Evolutionary conservation across 2,888 invertebrate genomes (phyloP).

Genomic region (Lobophora halterata): DNA sequence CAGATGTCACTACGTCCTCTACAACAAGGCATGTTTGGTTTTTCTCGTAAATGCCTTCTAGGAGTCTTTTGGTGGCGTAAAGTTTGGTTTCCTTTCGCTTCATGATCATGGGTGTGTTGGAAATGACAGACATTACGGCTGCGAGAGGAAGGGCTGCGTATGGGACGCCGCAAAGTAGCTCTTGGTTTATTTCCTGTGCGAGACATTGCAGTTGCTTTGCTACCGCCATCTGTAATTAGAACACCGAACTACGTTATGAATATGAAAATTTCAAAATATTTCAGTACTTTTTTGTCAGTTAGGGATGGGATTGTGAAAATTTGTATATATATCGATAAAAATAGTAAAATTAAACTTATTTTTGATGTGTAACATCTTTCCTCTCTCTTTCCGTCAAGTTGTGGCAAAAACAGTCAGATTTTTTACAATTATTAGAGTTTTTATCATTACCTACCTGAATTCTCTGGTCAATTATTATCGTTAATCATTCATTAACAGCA

Average conservation of each 20-base stretch:
- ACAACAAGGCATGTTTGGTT: conserved; percentile 91
- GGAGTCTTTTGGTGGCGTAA: conserved; percentile 96
- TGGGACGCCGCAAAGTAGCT: conserved; percentile 96
- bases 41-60: conserved; percentile 89
- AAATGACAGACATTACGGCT: conserved; percentile 88
- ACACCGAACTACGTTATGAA: neutral
- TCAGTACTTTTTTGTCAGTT: too few relatives aligned
- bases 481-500: too few relatives aligned
- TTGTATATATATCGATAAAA: too few relatives aligned
- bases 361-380: too few relatives aligned
- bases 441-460: too few relatives aligned
- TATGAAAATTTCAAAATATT: conserved; percentile 1
- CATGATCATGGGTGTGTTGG: conserved; percentile 91
- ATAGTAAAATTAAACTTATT: too few relatives aligned
- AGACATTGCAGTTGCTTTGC: conserved; percentile 54
- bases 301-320: too few relatives aligned
- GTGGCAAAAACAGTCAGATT: too few relatives aligned
- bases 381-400: too few relatives aligned
- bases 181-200: conserved; percentile 62
- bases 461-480: too few relatives aligned
- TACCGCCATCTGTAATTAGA: conserved; percentile 52
- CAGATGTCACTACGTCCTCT: conserved; percentile 97
- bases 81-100: conserved; percentile 95
- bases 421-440: too few relatives aligned
- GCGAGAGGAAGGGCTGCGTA: conserved; percentile 98